phyloP scores from a whole-genome alignment of 30 jellyfish, hydroid and myxozoan species.

The Rhopilema esculentum region DNA sequence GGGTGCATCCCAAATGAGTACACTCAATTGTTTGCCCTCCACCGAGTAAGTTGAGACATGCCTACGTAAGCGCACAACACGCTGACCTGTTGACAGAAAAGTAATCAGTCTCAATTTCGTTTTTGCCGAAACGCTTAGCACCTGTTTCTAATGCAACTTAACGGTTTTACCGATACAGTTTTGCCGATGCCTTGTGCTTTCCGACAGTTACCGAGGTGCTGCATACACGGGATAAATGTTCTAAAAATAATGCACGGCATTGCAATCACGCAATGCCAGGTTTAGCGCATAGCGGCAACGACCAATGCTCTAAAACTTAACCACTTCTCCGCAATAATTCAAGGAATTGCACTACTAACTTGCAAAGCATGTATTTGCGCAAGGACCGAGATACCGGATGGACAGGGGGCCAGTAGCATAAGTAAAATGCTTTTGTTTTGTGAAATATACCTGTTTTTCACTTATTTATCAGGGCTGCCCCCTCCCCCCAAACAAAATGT shows the following conservation, averaged over 20 bases:
- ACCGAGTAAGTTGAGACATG: too few relatives aligned
- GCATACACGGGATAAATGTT: constrained; percentile 16
- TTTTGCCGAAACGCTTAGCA: constrained; percentile 56
- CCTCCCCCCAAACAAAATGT: too few relatives aligned
- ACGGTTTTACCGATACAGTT: constrained; percentile 39
- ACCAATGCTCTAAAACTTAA: not conserved
- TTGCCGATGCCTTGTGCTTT: constrained; percentile 13
- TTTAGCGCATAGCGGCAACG: not conserved
- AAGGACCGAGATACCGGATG: too few relatives aligned
- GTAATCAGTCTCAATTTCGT: constrained; percentile 48
- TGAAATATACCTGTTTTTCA: too few relatives aligned
- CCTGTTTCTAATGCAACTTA: constrained; percentile 28
- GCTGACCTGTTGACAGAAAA: constrained; percentile 56
- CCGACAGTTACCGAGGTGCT: constrained; percentile 44
- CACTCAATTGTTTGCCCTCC: too few relatives aligned
- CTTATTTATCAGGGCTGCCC: too few relatives aligned
- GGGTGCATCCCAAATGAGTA: too few relatives aligned
- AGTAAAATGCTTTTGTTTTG: too few relatives aligned
- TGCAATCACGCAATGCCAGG: constrained; percentile 35
- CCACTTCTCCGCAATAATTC: not conserved
- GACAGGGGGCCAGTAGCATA: too few relatives aligned
- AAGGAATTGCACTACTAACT: not conserved
- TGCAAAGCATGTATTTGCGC: too few relatives aligned
- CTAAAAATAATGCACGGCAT: not conserved
- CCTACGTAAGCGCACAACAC: not conserved